Evolutionary conservation across 1,140 invertebrate genomes (phyloP).

Genomic region (Drosophila eugracilis): DNA sequence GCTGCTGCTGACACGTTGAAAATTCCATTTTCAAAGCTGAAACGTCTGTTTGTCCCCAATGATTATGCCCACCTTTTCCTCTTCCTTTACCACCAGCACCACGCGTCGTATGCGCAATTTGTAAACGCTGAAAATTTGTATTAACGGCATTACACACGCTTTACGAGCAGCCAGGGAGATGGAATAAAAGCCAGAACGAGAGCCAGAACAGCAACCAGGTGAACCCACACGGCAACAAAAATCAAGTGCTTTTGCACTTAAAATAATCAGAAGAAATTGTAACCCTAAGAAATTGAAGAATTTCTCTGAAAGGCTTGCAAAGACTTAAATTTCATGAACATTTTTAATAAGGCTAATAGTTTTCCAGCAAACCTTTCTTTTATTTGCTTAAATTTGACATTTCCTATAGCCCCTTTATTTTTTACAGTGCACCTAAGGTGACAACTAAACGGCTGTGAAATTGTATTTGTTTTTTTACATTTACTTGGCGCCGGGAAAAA

Average conservation of each 20-base stretch:
- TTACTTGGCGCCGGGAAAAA: constrained; percentile 33
- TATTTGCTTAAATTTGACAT: no score
- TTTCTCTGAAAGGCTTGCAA: no score
- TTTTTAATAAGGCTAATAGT: no score
- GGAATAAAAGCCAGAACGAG: constrained; percentile 36
- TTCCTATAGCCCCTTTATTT: background rate
- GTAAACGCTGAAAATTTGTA: constrained; percentile 78
- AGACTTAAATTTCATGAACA: no score
- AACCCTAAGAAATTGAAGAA: no score
- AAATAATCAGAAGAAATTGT: background rate
- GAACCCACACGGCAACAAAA: constrained; percentile 8
- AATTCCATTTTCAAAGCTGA: constrained; percentile 71
- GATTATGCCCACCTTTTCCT: constrained; percentile 26
- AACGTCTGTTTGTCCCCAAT: constrained; percentile 47
- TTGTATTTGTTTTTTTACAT: constrained; percentile 37
- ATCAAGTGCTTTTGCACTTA: constrained; percentile 1
- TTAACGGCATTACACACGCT: constrained; percentile 77
- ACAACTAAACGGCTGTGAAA: constrained; percentile 53
- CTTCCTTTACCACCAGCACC: constrained; percentile 31
- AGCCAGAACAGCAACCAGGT: constrained; percentile 4
- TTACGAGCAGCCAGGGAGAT: constrained; percentile 63
- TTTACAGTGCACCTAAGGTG: constrained; percentile 25
- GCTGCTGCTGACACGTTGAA: constrained; percentile 76
- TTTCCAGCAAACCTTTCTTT: no score
- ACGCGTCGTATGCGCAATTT: constrained; percentile 79